phyloP scores from a whole-genome alignment of 2,797 vertebrate species.

The Enteromius trimaculatus region DNA sequence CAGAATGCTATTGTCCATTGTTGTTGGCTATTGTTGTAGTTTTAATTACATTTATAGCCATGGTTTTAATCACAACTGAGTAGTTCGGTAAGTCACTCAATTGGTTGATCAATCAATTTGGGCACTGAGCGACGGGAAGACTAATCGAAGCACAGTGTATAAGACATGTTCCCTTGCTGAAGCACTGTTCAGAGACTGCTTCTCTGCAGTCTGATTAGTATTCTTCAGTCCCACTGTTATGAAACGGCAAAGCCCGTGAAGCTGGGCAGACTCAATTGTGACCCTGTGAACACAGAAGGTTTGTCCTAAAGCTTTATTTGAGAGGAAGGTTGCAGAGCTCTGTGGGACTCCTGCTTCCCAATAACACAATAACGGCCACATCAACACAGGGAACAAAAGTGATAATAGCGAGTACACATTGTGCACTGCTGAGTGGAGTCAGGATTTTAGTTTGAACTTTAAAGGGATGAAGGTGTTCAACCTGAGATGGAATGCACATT shows the following conservation, averaged over 20 bases:
- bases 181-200: neutral
- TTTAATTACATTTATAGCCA: neutral
- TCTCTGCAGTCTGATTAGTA: conserved; percentile 38
- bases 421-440: neutral
- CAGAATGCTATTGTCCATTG: neutral
- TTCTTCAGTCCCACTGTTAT: conserved; percentile 43
- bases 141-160: conserved; percentile 22
- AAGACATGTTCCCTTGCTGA: neutral
- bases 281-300: conserved; percentile 30
- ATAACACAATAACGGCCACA: conserved; percentile 35
- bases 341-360: conserved; percentile 24
- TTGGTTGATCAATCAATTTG: neutral
- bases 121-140: neutral
- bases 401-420: conserved; percentile 13
- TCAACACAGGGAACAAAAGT: conserved; percentile 25
- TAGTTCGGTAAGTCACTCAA: neutral
- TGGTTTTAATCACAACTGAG: conserved; percentile 10
- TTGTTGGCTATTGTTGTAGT: too few species aligned
- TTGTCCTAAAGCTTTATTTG: conserved; percentile 31
- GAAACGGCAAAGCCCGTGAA: conserved; percentile 34
- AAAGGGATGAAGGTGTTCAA: neutral
- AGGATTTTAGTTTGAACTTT: conserved; percentile 14
- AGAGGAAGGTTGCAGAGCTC: conserved; percentile 18
- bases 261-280: conserved; percentile 29
- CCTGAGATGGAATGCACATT: conserved; percentile 14